Base-by-base conservation (phyloP, 2,888 invertebrate species). In the Panopea generosa region DNA sequence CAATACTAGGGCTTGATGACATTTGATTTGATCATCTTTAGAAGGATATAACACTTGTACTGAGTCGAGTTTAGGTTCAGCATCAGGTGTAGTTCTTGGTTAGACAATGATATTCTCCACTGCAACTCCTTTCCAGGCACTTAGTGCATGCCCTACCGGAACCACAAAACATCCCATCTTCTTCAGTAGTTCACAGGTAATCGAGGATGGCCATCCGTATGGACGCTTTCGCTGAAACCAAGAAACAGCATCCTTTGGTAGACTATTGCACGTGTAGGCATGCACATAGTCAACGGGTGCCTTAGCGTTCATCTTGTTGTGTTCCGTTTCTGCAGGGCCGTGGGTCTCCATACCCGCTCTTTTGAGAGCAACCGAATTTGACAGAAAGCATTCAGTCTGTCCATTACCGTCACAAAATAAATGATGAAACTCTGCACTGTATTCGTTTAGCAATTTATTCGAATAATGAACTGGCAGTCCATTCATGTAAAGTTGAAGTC, bases 51-150 rank as follows among this genome's bases (percentile, higher is more conserved):
- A 43, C 73, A 73, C n/a, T 66, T 66, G 29, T 29, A 29, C 33
- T 73, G 73, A 6, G 33, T 33, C 2, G 24, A 18, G 33, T 66
- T 67, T 2, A 73, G 56, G 27, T 43, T 49, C 29, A 67, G 61
- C 67, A 67, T 67, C 2, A 73, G 38, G 2, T 50, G 22, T 57
- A 66, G 18, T 43, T 73, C 73, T 18, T 53, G 60, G 7, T 38
- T 45, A 1, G 66, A 61, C n/a, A 62, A 50, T 0, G 73, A 73
- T 11, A 73, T 40, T 56, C 73, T 53, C 67, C 73, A 73, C 49
- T 73, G 66, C 40, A 49, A 22, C 7, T 6, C 9, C 14, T 50
- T 27, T 9, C 49, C 57, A 9, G 11, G 3, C n/a, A 18, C 65
- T 65, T 9, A 45, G 29, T 40, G 65, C 40, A 47, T 65, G 65